Conservation (phyloP, 1,140 invertebrate genomes). For the Scaptomyza montana region DNA sequence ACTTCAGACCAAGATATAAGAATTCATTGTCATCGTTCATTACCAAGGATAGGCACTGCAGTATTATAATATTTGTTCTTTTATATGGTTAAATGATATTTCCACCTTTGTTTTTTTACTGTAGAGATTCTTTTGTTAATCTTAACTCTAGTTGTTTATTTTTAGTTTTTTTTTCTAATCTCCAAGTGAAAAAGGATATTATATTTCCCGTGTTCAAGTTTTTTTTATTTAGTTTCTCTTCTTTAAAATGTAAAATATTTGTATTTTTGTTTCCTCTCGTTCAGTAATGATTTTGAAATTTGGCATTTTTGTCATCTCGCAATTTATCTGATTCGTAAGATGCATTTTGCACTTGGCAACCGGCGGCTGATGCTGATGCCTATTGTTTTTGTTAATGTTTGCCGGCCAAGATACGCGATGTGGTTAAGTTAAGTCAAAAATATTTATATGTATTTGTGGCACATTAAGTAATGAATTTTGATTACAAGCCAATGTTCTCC, state of each 20-base stretch:
- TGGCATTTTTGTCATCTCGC: not conserved
- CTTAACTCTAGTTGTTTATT: no score
- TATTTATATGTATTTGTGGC: conserved; percentile 11
- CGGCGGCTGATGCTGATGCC: conserved; percentile 26
- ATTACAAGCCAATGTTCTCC: conserved; percentile 2
- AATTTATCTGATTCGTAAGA: conserved; percentile 7
- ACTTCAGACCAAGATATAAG: not conserved
- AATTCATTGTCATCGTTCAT: no score
- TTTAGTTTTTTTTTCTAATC: no score
- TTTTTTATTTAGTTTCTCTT: no score
- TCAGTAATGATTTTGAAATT: not conserved
- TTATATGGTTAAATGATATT: no score
- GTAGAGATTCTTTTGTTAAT: no score
- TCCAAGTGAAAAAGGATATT: no score
- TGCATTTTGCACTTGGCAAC: conserved; percentile 22
- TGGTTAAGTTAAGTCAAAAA: conserved; percentile 15
- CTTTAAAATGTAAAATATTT: no score
- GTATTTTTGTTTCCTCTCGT: no score
- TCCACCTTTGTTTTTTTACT: no score
- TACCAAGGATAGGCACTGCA: no score
- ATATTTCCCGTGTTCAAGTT: no score
- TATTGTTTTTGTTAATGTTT: conserved; percentile 26
- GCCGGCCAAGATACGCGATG: conserved; percentile 41
- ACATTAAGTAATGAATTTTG: conserved; percentile 45
- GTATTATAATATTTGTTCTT: not conserved